Base-by-base conservation (phyloP, 2,888 invertebrate genomes). In the Acleris holmiana region DNA sequence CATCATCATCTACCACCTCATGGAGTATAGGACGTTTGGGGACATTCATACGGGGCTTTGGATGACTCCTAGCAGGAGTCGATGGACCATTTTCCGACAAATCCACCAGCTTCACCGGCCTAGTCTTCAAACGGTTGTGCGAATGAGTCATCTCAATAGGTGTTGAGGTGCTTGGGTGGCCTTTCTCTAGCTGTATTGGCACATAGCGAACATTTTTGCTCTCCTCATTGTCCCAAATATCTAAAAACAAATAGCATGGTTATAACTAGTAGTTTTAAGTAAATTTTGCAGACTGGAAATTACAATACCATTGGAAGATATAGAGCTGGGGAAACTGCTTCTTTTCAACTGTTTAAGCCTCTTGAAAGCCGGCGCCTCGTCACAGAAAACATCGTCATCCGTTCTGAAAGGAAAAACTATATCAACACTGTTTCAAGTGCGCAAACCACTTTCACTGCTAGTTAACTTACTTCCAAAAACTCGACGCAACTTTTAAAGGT, bases 141-240 rank as follows among this genome's bases (percentile, higher is more conserved):
- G 75, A 85, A 13, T 70, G 69, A 10, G 76, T 48, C 15, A 67
- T 55, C 41, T 85, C 84, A 59, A 82, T 83, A 3, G 91, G 91
- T n/a, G 93, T 92, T 3, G 93, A 93, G 13, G 93, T 91, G 68
- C 89, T 91, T 0, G 92, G 88, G 66, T 85, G 81, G 4, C 82
- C 83, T 47, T 73, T 48, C 54, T 91, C 92, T 61, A 91, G 63
- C 70, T 86, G 84, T 66, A 93, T 89, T 46, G 93, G 93, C 56
- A 93, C 84, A 76, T 90, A 86, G 48, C 88, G 80, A 13, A 90
- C 81, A 73, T 86, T 86, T 68, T 83, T 83, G 54, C 70, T 74
- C 19, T 83, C 78, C 51, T 81, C 74, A 59, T 69, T 76, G 19
- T 78, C 73, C 82, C 81, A 81, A 44, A 71, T 46, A 76, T 86